Conservation (phyloP, 2,888 invertebrate species). For the Torymus tubicola region DNA sequence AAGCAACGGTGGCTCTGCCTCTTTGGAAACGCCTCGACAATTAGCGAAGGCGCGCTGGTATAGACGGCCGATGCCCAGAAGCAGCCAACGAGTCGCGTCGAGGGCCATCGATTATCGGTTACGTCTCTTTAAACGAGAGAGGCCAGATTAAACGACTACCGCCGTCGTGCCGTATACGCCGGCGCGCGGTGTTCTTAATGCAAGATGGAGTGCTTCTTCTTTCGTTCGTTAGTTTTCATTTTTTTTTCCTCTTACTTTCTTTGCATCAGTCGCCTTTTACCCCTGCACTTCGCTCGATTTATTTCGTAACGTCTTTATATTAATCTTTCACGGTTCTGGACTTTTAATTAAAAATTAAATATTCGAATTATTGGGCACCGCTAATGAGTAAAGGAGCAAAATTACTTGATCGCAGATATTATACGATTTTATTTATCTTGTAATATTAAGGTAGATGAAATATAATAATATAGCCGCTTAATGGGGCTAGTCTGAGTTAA, state of each 20-base stretch:
- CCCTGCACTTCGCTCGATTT: slow-evolving; percentile 18
- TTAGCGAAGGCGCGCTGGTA: slow-evolving; percentile 34
- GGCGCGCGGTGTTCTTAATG: slow-evolving; percentile 23
- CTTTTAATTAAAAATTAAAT: slow-evolving; percentile 43
- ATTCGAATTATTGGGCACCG: neutral
- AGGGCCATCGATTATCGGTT: slow-evolving; percentile 51
- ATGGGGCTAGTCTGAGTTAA: too few relatives aligned
- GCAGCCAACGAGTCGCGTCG: slow-evolving; percentile 25
- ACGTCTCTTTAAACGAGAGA: slow-evolving; percentile 41
- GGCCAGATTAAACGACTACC: slow-evolving; percentile 41
- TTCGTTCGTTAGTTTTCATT: neutral
- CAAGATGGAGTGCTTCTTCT: slow-evolving; percentile 8
- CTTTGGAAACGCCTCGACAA: slow-evolving; percentile 41
- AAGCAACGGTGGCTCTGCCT: neutral
- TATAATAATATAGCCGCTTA: too few relatives aligned
- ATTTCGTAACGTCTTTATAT: slow-evolving; percentile 25
- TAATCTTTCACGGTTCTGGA: slow-evolving; percentile 7
- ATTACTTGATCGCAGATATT: too few relatives aligned
- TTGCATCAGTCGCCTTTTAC: neutral
- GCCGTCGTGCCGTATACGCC: neutral
- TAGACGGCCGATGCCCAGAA: neutral
- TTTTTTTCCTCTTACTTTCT: neutral
- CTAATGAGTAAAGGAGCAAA: too few relatives aligned
- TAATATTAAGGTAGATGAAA: too few relatives aligned
- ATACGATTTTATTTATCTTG: too few relatives aligned